Conservation (phyloP, 2,113 vertebrate species). For the Lagopus leucura region DNA sequence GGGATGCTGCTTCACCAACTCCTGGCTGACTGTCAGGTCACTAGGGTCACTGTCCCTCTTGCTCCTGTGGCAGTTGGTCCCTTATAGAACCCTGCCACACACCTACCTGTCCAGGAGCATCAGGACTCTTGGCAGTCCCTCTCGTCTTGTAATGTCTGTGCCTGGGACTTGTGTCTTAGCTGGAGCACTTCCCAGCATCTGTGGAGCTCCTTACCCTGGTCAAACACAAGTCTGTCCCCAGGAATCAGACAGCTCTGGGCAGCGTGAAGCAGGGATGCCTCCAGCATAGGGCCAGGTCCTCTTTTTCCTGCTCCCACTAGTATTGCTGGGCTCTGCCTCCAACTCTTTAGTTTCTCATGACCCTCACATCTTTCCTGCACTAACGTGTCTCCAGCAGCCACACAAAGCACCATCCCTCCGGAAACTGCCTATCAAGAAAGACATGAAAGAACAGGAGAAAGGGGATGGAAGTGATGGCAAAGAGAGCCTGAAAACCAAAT, state of each 20-base stretch:
- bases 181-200: neutral
- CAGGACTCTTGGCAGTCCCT: neutral
- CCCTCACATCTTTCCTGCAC: neutral
- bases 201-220: neutral
- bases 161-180: neutral
- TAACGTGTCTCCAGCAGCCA: conserved; percentile 45
- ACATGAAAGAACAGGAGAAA: conserved; percentile 92
- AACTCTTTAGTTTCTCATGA: neutral
- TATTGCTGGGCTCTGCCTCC: neutral
- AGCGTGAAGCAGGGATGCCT: neutral
- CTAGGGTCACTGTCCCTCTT: neutral
- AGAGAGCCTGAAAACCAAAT: conserved; percentile 94
- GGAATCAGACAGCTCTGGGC: neutral
- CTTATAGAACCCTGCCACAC: neutral
- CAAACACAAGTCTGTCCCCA: neutral
- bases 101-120: neutral
- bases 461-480: conserved; percentile 90
- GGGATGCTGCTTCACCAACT: neutral
- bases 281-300: neutral
- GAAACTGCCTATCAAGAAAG: conserved; percentile 85
- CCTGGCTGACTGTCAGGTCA: neutral
- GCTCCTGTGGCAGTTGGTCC: neutral
- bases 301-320: neutral
- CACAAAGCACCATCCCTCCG: conserved; percentile 82
- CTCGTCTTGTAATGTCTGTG: neutral